phyloP scores from a whole-genome alignment of 53 echinoderm and acorn worm genomes.

The Temnopleurus reevesii region DNA sequence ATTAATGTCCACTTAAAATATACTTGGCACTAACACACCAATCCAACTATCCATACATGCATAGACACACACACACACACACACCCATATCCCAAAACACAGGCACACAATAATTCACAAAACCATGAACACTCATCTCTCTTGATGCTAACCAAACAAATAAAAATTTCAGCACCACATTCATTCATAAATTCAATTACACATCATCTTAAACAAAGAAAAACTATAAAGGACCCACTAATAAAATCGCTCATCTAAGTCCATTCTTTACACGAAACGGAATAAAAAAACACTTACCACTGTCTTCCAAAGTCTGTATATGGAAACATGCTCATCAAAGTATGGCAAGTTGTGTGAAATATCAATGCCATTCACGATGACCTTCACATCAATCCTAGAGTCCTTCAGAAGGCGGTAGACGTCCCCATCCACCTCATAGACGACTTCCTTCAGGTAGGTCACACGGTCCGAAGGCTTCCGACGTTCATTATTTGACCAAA shows the following conservation, averaged over 20 bases:
- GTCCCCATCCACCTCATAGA: constrained; percentile 45
- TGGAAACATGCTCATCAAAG: not conserved
- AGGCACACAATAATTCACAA: too few species aligned
- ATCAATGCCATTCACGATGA: constrained; percentile 65
- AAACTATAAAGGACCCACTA: too few species aligned
- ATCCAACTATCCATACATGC: too few species aligned
- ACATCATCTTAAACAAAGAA: too few species aligned
- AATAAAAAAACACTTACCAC: not conserved
- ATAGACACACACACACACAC: too few species aligned
- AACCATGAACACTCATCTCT: too few species aligned
- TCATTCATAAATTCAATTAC: too few species aligned
- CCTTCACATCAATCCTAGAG: not conserved
- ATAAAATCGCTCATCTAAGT: not conserved
- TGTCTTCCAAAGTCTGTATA: not conserved
- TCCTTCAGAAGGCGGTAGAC: constrained; percentile 57
- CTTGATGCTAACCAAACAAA: too few species aligned
- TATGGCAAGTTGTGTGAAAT: constrained; percentile 64
- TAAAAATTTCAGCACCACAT: too few species aligned
- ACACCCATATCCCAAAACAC: too few species aligned
- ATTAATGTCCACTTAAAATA: too few species aligned
- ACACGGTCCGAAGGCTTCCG: constrained; percentile 64
- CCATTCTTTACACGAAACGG: not conserved
- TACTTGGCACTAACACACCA: too few species aligned
- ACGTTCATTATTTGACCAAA: constrained; percentile 67
- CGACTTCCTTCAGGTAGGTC: constrained; percentile 68